A percentile compares a stretch with the other conserved stretches of the same genome.
Conservation (phyloP, 2,113 vertebrate species). For the Brachirus orientalis region DNA sequence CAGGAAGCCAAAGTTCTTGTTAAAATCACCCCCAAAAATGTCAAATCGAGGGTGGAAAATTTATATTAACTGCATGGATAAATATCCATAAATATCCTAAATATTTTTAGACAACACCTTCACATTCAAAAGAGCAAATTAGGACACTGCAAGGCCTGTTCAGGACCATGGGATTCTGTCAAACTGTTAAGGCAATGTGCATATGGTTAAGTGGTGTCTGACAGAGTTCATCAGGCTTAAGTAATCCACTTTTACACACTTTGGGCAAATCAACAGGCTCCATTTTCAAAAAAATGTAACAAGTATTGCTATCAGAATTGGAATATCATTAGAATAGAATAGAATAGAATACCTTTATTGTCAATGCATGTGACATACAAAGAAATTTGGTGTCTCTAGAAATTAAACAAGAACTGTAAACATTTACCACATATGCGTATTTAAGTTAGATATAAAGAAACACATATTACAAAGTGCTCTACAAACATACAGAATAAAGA, state of each 20-base stretch:
- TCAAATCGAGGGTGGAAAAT: slow-evolving; percentile 56
- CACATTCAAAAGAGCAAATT: slow-evolving; percentile 29
- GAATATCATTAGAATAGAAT: too few relatives aligned
- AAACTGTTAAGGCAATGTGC: slow-evolving; percentile 67
- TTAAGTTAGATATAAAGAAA: too few relatives aligned
- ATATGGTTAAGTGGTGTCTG: slow-evolving; percentile 56
- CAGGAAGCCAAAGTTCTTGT: slow-evolving; percentile 10
- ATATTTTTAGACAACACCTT: slow-evolving; percentile 6
- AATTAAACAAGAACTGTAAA: too few relatives aligned
- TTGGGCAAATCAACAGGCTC: slow-evolving; percentile 9
- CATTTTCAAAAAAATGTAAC: neutral
- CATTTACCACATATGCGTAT: too few relatives aligned
- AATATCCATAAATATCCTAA: too few relatives aligned
- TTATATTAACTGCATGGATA: slow-evolving; percentile 19
- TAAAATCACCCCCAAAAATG: slow-evolving; percentile 12
- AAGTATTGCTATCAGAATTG: too few relatives aligned
- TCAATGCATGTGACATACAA: too few relatives aligned
- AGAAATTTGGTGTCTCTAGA: too few relatives aligned
- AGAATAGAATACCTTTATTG: too few relatives aligned
- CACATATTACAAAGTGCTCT: too few relatives aligned
- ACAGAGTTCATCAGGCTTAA: slow-evolving; percentile 45
- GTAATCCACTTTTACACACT: slow-evolving; percentile 49
- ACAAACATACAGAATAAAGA: too few relatives aligned
- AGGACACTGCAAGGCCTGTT: slow-evolving; percentile 12
- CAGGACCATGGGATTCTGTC: slow-evolving; percentile 21